These are phyloP conservation scores for Romanogobio albipinnatus DNA, from an alignment of 2,113 vertebrate species.

Conservation along the genomic window DNA sequence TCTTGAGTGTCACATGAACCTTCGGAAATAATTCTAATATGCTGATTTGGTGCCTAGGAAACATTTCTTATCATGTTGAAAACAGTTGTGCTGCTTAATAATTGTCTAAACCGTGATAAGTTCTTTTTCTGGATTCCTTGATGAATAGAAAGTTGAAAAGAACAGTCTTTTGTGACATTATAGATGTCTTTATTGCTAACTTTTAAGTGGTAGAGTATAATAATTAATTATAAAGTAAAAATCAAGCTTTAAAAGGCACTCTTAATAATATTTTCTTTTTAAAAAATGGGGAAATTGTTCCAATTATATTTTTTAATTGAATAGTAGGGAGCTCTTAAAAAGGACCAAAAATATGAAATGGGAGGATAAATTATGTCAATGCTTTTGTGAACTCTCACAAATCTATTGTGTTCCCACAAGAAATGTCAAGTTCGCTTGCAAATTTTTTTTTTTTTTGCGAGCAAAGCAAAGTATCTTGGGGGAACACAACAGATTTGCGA, in stretches of 20 bases:
- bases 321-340: too few species aligned
- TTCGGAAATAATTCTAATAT: not conserved
- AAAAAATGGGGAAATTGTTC: not conserved
- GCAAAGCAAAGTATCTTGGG: too few species aligned
- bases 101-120: not conserved
- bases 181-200: not conserved
- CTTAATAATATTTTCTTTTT: not conserved
- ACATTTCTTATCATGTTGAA: not conserved
- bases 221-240: not conserved
- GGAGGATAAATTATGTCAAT: too few species aligned
- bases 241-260: not conserved
- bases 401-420: too few species aligned
- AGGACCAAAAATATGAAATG: too few species aligned
- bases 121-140: not conserved
- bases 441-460: too few species aligned
- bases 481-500: too few species aligned
- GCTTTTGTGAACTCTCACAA: too few species aligned
- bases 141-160: too few species aligned
- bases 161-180: not conserved
- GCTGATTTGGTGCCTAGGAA: not conserved
- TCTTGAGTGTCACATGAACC: not conserved
- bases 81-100: not conserved
- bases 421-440: too few species aligned
- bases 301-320: too few species aligned
- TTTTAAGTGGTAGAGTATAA: not conserved